These are phyloP conservation scores for Chalcosyrphus nemorum DNA, from an alignment of 2,888 invertebrate species.

Conservation along the genomic window DNA sequence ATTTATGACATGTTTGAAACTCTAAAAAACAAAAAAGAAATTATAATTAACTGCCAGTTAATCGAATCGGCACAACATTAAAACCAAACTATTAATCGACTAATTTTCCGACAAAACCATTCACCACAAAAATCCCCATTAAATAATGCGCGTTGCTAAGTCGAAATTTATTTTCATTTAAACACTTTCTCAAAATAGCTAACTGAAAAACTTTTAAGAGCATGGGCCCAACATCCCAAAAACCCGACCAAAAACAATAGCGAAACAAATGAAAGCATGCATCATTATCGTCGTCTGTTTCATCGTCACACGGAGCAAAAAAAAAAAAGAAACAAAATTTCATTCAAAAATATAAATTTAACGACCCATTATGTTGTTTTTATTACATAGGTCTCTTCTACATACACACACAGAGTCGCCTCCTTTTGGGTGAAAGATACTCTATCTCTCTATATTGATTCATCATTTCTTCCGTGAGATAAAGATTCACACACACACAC, in stretches of 20 bases:
- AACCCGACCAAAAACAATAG: conserved; percentile 21
- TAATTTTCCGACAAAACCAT: conserved; percentile 37
- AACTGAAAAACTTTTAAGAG: conserved; percentile 20
- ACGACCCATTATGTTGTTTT: conserved; percentile 64
- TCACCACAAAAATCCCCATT: conserved; percentile 47
- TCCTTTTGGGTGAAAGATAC: neutral
- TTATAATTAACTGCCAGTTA: conserved; percentile 35
- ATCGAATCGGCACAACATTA: conserved; percentile 49
- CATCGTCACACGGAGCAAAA: neutral
- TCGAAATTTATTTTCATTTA: conserved; percentile 20
- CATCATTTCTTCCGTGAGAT: conserved; percentile 34
- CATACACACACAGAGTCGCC: neutral
- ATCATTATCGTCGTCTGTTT: conserved; percentile 25
- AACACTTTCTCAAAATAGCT: conserved; percentile 32
- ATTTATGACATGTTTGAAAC: conserved; percentile 39
- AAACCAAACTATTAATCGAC: conserved; percentile 22
- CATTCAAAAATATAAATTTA: conserved; percentile 59
- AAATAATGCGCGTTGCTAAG: conserved; percentile 17
- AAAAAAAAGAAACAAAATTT: too few species aligned
- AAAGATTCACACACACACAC: conserved; percentile 23
- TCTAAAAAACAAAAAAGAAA: neutral
- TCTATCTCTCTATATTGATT: conserved; percentile 32
- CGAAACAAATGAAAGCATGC: conserved; percentile 25
- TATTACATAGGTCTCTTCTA: conserved; percentile 31
- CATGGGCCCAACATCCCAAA: conserved; percentile 6